These are phyloP conservation scores for Furcifer pardalis DNA, from an alignment of 2,797 vertebrate species.

Conservation along the genomic window DNA sequence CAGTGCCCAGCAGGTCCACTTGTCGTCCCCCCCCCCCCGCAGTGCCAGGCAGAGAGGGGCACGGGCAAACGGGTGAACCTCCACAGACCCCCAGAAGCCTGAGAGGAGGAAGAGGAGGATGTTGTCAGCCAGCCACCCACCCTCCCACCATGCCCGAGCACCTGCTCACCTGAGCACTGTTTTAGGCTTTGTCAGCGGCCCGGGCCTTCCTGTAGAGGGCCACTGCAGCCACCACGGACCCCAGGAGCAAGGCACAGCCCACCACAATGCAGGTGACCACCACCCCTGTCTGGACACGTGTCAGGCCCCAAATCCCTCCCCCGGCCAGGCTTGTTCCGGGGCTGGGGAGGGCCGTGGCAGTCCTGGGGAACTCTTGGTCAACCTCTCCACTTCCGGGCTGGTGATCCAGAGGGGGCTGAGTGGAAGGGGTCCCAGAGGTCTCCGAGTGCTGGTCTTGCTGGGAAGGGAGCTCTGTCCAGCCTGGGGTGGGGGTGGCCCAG, in stretches of 20 bases:
- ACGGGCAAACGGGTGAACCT: too few relatives aligned
- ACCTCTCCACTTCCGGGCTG: fast-evolving
- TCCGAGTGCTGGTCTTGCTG: too few relatives aligned
- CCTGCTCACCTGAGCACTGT: constrained; percentile 50
- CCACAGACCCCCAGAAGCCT: too few relatives aligned
- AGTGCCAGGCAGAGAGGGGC: too few relatives aligned
- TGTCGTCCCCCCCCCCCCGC: too few relatives aligned
- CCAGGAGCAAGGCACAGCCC: constrained; percentile 70
- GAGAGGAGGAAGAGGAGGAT: not conserved
- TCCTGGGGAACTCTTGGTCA: not conserved
- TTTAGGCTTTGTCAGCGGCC: constrained; percentile 71
- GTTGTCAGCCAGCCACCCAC: not conserved
- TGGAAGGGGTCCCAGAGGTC: fast-evolving
- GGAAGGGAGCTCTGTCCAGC: constrained; percentile 43
- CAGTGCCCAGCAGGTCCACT: too few relatives aligned
- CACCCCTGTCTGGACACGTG: constrained; percentile 67
- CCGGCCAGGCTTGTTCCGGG: not conserved
- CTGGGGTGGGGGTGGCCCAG: constrained; percentile 6
- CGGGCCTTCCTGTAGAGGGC: constrained; percentile 71
- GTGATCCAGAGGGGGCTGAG: fast-evolving
- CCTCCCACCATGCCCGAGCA: constrained; percentile 17
- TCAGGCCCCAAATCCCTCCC: constrained; percentile 65
- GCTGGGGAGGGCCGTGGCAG: not conserved
- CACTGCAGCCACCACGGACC: constrained; percentile 67
- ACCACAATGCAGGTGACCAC: constrained; percentile 76